Evolutionary conservation across 2,113 vertebrate species (phyloP).

Genomic region (Ctenodactylus gundi): DNA sequence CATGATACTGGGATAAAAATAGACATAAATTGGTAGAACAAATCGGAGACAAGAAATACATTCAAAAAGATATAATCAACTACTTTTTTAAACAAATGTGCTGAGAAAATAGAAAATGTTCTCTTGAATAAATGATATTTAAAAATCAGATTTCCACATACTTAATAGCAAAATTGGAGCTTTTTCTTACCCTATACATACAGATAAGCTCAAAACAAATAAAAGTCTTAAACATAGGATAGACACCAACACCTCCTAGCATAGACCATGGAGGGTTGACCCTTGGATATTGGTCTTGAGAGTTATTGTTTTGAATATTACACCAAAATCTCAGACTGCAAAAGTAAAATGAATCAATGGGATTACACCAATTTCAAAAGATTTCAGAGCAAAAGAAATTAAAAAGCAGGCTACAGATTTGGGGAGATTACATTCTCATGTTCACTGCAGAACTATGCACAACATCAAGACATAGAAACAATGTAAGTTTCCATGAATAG

Average conservation of each 20-base stretch:
- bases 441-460: background rate
- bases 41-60: background rate
- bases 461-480: no score
- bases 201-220: background rate
- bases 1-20: background rate
- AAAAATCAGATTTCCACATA: background rate
- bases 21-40: background rate
- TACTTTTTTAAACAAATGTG: background rate
- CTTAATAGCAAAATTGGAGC: background rate
- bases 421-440: background rate
- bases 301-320: background rate
- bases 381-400: background rate
- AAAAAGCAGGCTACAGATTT: background rate
- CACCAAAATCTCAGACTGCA: background rate
- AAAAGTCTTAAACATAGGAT: background rate
- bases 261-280: background rate
- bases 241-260: background rate
- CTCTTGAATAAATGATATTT: background rate
- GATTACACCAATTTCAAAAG: background rate
- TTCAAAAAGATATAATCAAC: background rate
- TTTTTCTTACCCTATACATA: background rate
- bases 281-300: background rate
- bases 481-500: background rate
- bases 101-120: background rate
- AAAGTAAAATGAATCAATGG: background rate